These are phyloP conservation scores for Motacilla tschutschensis DNA, from an alignment of 2,113 vertebrate species.

Conservation along the genomic window DNA sequence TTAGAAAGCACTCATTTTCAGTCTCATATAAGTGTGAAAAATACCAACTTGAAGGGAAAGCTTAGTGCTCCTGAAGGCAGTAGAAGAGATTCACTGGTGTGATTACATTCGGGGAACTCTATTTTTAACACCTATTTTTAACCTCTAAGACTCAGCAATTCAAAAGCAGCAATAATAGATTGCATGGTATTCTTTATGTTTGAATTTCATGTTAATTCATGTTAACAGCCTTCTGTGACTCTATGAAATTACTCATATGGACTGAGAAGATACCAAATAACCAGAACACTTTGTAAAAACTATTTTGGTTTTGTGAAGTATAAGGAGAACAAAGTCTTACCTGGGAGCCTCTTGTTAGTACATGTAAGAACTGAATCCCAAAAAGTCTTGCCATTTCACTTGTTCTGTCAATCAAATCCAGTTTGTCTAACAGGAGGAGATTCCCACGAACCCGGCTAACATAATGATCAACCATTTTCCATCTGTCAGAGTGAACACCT, in stretches of 20 bases:
- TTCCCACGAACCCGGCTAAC: conserved; percentile 85
- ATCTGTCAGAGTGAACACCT: conserved; percentile 74
- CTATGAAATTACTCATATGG: neutral
- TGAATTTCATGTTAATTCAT: neutral
- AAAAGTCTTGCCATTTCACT: conserved; percentile 96
- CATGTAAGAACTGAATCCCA: conserved; percentile 96
- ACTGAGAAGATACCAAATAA: neutral
- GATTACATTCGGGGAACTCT: neutral
- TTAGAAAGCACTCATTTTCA: neutral
- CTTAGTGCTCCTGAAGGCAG: neutral
- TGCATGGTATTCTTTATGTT: neutral
- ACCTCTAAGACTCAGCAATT: neutral
- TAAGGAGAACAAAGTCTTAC: conserved; percentile 57
- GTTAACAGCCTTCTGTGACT: neutral
- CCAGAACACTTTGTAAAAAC: neutral
- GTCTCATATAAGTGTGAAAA: neutral
- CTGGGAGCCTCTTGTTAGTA: conserved; percentile 93
- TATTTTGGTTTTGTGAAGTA: neutral
- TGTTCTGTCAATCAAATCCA: conserved; percentile 92
- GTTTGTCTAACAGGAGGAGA: conserved; percentile 88
- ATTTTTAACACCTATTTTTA: neutral
- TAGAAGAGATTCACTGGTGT: neutral
- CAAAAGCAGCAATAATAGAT: neutral
- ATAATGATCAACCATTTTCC: conserved; percentile 96
- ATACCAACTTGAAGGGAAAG: neutral